Evolutionary conservation across 2,113 vertebrate species (phyloP).

Genomic region (Emydura subglobosa): DNA sequence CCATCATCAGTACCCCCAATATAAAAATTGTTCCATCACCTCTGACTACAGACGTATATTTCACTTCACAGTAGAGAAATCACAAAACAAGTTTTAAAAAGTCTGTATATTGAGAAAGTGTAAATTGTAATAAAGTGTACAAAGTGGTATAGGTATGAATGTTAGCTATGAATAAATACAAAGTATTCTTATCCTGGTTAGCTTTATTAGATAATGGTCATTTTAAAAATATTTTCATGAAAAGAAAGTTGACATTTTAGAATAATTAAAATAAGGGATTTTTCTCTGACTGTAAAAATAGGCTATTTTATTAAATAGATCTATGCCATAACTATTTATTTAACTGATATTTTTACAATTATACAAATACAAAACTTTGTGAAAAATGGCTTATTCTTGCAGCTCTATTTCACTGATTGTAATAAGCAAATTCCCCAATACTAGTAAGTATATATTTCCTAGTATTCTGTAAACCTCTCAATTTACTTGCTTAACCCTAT

Average conservation of each 20-base stretch:
- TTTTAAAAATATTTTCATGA: neutral
- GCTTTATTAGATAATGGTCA: neutral
- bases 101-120: neutral
- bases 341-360: neutral
- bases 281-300: neutral
- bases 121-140: neutral
- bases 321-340: neutral
- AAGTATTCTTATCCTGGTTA: neutral
- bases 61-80: neutral
- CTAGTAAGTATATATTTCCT: neutral
- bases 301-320: neutral
- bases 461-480: neutral
- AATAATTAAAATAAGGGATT: neutral
- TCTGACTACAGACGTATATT: neutral
- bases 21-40: too few relatives aligned
- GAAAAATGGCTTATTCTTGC: neutral
- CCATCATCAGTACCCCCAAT: too few relatives aligned
- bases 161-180: neutral
- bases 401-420: neutral
- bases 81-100: neutral
- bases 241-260: neutral
- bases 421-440: neutral
- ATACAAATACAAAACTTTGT: neutral
- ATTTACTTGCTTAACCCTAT: neutral
- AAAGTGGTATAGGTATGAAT: neutral